Percentiles rank a stretch among this genome's conserved stretches.
These are phyloP conservation scores for Drosophila conformis DNA, from an alignment of 2,888 invertebrate genomes.

Conservation along the genomic window DNA sequence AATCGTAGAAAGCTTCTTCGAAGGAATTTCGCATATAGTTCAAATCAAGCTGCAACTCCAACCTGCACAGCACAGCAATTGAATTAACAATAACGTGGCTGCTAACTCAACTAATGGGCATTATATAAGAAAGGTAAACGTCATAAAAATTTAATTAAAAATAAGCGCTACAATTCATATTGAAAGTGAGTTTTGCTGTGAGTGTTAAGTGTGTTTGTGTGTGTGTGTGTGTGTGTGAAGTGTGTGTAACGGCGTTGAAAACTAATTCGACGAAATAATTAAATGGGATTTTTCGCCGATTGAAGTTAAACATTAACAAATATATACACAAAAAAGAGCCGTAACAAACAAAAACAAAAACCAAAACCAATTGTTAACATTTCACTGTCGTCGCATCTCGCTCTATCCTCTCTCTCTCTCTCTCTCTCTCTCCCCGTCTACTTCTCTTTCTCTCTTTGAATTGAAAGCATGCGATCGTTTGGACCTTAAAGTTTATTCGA, in stretches of 20 bases:
- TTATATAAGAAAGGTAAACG: slow-evolving; percentile 54
- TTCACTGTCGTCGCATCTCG: slow-evolving; percentile 52
- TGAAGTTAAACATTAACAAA: slow-evolving; percentile 30
- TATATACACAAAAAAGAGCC: slow-evolving; percentile 9
- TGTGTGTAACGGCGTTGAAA: slow-evolving; percentile 16
- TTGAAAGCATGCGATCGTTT: slow-evolving; percentile 26
- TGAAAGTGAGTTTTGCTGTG: slow-evolving; percentile 22
- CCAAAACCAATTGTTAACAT: slow-evolving; percentile 61
- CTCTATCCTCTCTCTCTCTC: background rate
- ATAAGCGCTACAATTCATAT: slow-evolving; percentile 3
- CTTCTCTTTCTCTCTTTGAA: background rate
- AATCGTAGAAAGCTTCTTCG: slow-evolving; percentile 28
- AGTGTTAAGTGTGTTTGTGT: background rate
- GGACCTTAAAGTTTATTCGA: slow-evolving; percentile 4
- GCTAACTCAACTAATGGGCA: slow-evolving; percentile 26
- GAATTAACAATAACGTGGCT: slow-evolving; percentile 15
- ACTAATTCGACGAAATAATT: slow-evolving; percentile 24
- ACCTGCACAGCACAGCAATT: slow-evolving; percentile 16
- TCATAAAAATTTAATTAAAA: slow-evolving; percentile 22
- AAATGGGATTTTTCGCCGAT: slow-evolving; percentile 41
- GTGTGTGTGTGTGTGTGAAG: background rate
- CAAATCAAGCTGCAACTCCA: background rate
- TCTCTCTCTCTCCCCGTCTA: background rate
- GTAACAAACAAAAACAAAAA: slow-evolving; percentile 37
- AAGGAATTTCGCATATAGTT: slow-evolving; percentile 29